Evolutionary conservation across 1,140 invertebrate genomes (phyloP).

Genomic region (Drosophila watanabei): DNA sequence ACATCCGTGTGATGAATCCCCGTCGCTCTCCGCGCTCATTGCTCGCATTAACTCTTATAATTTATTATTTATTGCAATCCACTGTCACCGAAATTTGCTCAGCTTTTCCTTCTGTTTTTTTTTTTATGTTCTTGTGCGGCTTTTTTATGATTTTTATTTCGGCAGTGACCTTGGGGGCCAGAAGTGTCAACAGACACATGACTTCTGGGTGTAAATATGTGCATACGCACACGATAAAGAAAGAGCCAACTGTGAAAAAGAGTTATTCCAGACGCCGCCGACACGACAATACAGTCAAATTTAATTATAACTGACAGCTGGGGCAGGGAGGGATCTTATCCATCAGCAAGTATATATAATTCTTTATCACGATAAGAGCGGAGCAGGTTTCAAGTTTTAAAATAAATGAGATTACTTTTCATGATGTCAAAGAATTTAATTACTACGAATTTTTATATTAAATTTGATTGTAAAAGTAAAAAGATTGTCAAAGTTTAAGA

Average conservation of each 20-base stretch:
- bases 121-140: conserved; percentile 40
- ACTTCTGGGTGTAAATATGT: conserved; percentile 30
- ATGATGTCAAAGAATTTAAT: conserved; percentile 10
- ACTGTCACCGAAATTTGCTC: conserved; percentile 71
- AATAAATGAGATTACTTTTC: conserved; percentile 8
- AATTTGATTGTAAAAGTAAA: not conserved
- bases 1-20: conserved; percentile 53
- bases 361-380: conserved; percentile 13
- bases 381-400: not conserved
- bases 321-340: conserved; percentile 8
- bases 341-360: conserved; percentile 12
- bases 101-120: conserved; percentile 36
- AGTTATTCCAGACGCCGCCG: conserved; percentile 51
- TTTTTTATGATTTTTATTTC: conserved; percentile 50
- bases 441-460: not conserved
- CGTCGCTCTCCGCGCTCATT: conserved; percentile 50
- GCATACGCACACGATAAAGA: conserved; percentile 29
- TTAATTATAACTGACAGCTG: conserved; percentile 45
- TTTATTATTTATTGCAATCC: conserved; percentile 79
- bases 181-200: conserved; percentile 54
- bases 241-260: conserved; percentile 48
- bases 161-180: conserved; percentile 63
- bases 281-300: conserved; percentile 54
- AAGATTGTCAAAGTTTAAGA: not conserved
- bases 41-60: conserved; percentile 64